Evolutionary conservation across 1,140 invertebrate species (phyloP), one percentile per base, ranked within the genome.

Genomic region (Leptoteleia sp.): DNA sequence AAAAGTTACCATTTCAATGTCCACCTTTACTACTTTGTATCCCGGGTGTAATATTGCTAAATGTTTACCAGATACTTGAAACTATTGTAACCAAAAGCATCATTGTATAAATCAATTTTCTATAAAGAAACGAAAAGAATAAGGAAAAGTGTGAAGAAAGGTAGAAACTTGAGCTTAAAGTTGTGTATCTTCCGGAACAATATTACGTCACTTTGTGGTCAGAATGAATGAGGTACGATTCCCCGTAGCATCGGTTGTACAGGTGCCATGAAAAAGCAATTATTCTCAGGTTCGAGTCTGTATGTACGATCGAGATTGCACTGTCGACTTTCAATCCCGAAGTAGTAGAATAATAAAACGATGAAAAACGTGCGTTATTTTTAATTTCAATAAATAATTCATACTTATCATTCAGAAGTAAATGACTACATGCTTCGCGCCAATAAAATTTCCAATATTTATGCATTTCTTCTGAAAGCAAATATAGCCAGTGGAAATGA

Each of bases 381-480:
- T 91, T 81, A 72, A 88, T 85, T 33, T 86, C 81, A 47, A 55
- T 57, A 45, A 76, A 67, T 75, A 59, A 75, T 75, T 67, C 52
- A 67, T 67, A 38, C 25, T 67, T 48, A 57, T 55, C 22, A 37
- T 40, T 48, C 42, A 12, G 8, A 4, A 3, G 13, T 15, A 29
- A 64, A 72, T 38, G 54, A 55, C 47, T 25, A 59, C 25, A 13
- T 7, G 17, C 35, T 4, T 12, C 11, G 29, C 19, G n/a, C n/a
- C 38, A 13, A 19, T 54, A 31, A 42, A 40, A 61, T 72, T 62
- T 73, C 40, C 70, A 64, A 73, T 64, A 64, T 64, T 64, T 57
- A 64, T 64, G 22, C 40, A 54, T 55, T 62, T 61, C 54, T 52
- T 61, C 31, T 8, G 9, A 48, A 33, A 4, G 29, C 22, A 45